Conservation (phyloP, 2,888 invertebrate genomes). For the Charanyca ferruginea region DNA sequence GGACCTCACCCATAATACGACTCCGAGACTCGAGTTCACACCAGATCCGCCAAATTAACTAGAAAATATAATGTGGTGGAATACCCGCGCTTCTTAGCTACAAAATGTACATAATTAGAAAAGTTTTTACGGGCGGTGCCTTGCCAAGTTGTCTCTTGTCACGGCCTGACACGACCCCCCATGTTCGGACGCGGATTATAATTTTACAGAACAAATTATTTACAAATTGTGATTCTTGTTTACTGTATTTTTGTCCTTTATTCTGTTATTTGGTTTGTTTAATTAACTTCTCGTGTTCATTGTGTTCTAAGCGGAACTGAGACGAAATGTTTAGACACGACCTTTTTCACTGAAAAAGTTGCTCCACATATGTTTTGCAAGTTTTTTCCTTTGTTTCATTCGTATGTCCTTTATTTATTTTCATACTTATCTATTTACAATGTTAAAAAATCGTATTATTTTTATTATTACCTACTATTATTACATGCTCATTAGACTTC, state of each 20-base stretch:
- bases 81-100: conserved; percentile 83
- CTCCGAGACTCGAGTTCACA: conserved; percentile 78
- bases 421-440: background rate
- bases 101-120: conserved; percentile 90
- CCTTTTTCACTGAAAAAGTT: conserved; percentile 32
- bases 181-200: conserved; percentile 86
- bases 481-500: background rate
- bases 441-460: no score
- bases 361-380: conserved; percentile 28
- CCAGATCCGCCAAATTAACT: conserved; percentile 85
- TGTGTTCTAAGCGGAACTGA: conserved; percentile 25
- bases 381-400: conserved; percentile 35
- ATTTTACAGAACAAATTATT: conserved; percentile 86
- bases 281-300: conserved; percentile 52
- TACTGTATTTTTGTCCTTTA: conserved; percentile 64
- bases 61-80: conserved; percentile 86
- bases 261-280: conserved; percentile 65
- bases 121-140: conserved; percentile 89
- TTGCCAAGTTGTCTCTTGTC: conserved; percentile 86
- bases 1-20: conserved; percentile 41
- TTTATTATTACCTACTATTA: background rate
- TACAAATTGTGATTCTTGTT: conserved; percentile 81
- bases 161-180: conserved; percentile 81
- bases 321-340: conserved; percentile 19
- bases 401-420: background rate